phyloP scores from a whole-genome alignment of 1,140 invertebrate species.

The Latrodectus geometricus region DNA sequence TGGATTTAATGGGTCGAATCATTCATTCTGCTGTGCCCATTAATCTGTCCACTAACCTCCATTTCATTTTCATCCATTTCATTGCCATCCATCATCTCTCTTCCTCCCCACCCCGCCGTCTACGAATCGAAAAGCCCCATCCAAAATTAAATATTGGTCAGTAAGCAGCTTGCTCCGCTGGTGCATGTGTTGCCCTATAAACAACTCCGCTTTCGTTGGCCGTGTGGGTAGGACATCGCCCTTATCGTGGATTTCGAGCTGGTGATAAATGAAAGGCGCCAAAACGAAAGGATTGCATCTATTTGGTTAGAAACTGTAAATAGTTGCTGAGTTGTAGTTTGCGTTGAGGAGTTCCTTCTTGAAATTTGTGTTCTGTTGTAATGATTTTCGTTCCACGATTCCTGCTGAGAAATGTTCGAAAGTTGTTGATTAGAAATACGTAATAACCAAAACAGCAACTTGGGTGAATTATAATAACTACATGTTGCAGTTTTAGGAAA shows the following conservation, averaged over 20 bases:
- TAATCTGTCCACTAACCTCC: conserved; percentile 27
- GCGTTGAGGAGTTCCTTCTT: too few relatives aligned
- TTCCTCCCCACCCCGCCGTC: neutral
- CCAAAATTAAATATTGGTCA: conserved; percentile 52
- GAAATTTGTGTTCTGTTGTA: too few relatives aligned
- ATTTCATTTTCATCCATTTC: conserved; percentile 45
- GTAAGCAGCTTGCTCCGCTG: neutral
- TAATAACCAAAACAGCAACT: too few relatives aligned
- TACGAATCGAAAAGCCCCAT: neutral
- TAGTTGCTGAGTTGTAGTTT: too few relatives aligned
- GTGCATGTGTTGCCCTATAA: neutral
- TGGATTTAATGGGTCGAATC: neutral
- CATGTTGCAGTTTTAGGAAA: too few relatives aligned
- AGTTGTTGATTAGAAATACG: too few relatives aligned
- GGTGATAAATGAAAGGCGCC: neutral
- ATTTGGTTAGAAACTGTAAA: too few relatives aligned
- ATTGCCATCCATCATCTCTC: conserved; percentile 22
- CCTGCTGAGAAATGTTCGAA: too few relatives aligned
- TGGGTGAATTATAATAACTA: too few relatives aligned
- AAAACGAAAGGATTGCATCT: too few relatives aligned
- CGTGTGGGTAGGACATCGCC: neutral
- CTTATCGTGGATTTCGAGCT: neutral
- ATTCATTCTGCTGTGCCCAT: conserved; percentile 9
- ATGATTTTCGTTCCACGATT: too few relatives aligned
- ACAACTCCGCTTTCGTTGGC: conserved; percentile 18